Base-by-base conservation (phyloP, 2,113 vertebrate species). In the Chroicocephalus ridibundus region DNA sequence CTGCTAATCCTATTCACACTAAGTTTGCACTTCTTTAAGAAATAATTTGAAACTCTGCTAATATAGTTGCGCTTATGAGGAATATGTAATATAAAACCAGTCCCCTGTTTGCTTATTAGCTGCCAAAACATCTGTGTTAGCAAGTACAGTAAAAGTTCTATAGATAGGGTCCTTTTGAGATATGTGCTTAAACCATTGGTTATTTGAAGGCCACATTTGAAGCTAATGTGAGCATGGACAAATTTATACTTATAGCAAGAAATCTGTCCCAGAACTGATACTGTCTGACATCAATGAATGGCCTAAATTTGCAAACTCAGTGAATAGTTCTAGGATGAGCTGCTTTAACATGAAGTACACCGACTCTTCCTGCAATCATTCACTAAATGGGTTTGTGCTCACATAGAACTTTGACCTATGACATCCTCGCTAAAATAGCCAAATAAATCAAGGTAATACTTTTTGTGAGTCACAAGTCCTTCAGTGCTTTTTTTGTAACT, bases 351-450 rank as follows among this genome's bases (percentile, higher is more conserved):
- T 82, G 91, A 86, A 93, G 66, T 60, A 34, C 32, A 5, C 36
- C 1, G 7, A 31, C 51, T 75, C 76, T 91, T 93, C 88, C 92
- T 93, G 89, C 81, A 97, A 94, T 95, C 93, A 80, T 95, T 96
- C 94, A 93, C 96, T 95, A 80, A 86, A 60, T 29, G 66, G 40
- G 64, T 22, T 94, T 95, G 70, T 77, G 84, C 84, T 96, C 71
- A 83, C 46, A 20, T n/a, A 94, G 91, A 91, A 96, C 94, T 97
- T 97, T 96, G 93, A 97, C 94, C 96, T 96, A 27, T 88, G 84
- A 91, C 89, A 95, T 90, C 75, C 81, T 90, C 71, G 32, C 81
- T 94, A 83, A 94, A 97, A 90, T 32, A 91, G 68, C 54, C 71
- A 94, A 96, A 85, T 82, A 93, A 96, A 82, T 92, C 51, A 74